Conservation (phyloP, 2,888 invertebrate species). For the Lithophane leautieri region DNA sequence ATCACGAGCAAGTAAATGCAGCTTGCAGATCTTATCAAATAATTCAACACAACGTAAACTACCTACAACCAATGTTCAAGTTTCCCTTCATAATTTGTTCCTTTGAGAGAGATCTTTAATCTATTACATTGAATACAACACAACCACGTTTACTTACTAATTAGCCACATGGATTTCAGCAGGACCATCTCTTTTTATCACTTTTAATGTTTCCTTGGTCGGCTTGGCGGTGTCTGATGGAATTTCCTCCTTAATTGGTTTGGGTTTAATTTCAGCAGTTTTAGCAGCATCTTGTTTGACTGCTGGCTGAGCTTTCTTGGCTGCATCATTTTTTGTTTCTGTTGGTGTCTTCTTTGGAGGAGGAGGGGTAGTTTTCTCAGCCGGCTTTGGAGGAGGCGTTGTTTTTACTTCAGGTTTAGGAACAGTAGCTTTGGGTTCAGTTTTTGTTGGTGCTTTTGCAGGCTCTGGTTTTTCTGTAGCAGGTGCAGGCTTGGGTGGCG, state of each 20-base stretch:
- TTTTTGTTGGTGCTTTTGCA: slow-evolving; percentile 25
- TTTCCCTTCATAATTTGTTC: slow-evolving; percentile 57
- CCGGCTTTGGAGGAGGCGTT: slow-evolving; percentile 59
- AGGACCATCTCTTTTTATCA: slow-evolving; percentile 91
- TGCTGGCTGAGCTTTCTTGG: slow-evolving; percentile 45
- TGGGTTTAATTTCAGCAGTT: slow-evolving; percentile 58
- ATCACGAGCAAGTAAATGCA: slow-evolving; percentile 57
- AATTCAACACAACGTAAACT: slow-evolving; percentile 42
- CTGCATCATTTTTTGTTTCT: slow-evolving; percentile 49
- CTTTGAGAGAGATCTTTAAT: slow-evolving; percentile 63
- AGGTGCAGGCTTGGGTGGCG: slow-evolving; percentile 45
- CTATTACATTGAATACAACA: slow-evolving; percentile 62
- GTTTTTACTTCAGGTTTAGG: slow-evolving; percentile 60
- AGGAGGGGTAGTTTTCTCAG: slow-evolving; percentile 49
- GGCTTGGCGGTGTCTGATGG: slow-evolving; percentile 89
- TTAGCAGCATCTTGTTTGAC: slow-evolving; percentile 56
- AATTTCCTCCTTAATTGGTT: slow-evolving; percentile 90
- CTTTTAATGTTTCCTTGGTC: slow-evolving; percentile 89
- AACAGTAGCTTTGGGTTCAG: slow-evolving; percentile 40
- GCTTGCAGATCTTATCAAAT: slow-evolving; percentile 46
- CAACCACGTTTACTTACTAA: slow-evolving; percentile 68
- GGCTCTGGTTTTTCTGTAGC: slow-evolving; percentile 37
- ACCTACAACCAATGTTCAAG: slow-evolving; percentile 58
- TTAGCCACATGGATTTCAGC: slow-evolving; percentile 85
- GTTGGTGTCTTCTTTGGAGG: slow-evolving; percentile 31